Base-by-base conservation (phyloP, 2,797 vertebrate genomes). In the Sebastes umbrosus region DNA sequence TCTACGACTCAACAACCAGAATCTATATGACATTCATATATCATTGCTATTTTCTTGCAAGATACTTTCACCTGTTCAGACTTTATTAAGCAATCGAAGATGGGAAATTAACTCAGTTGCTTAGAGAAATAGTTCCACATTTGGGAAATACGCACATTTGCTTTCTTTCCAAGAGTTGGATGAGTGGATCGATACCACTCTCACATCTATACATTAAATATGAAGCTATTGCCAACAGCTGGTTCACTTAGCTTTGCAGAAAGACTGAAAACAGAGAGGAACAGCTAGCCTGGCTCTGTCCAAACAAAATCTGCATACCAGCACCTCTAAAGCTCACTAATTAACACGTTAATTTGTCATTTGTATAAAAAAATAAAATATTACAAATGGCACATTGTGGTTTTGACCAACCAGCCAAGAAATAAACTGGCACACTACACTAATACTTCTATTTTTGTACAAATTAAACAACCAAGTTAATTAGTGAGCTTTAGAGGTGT, bases 1-100 rank as follows among this genome's bases (percentile, higher is more conserved):
- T 69, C 55, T 52, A 50, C 76, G 63, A 16, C 39, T 75, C 36
- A 54, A 66, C 55, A 63, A 32, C 59, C 69, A 68, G 43, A 74
- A 50, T 50, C 62, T 46, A 46, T 46, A 46, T 46, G 14, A 58
- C 24, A 2, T 59, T 59, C 68, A 34, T 34, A 4, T 27, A 3
- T 69, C 25, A 31, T 13, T 57, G 43, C 24, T 64, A 24, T 58
- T 57, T 46, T 60, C 32, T 55, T 34, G 10, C 16, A 29, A 52
- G 14, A 55, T 14, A 11, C 13, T 20, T 73, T 82, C 36, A 52
- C 58, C 6, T 11, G 6, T 43, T 31, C 5, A 62, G 20, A 36
- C 31, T 11, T 70, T 24, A 34, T 50, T 58, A 46, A 22, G 31
- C 8, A 50, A 43, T 57, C 14, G 14, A 1, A 60, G n/a, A 32